phyloP scores from a whole-genome alignment of 2,888 invertebrate species.

The Bugulina stolonifera region DNA sequence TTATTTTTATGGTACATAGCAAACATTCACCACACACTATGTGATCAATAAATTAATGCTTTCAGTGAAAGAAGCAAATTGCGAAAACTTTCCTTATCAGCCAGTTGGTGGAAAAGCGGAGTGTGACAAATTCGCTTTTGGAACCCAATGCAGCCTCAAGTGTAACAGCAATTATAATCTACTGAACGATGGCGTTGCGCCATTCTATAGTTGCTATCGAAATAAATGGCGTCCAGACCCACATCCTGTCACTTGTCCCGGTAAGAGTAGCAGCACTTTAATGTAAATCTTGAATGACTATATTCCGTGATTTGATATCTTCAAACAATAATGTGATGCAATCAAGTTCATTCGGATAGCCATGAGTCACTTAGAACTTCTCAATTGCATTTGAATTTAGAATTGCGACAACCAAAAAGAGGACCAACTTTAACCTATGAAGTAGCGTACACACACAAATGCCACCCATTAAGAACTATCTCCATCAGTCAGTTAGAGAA shows the following conservation, averaged over 20 bases:
- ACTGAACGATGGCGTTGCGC: background rate
- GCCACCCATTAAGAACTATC: background rate
- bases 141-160: background rate
- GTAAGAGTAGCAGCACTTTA: no score
- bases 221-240: background rate
- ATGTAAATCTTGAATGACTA: no score
- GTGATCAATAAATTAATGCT: no score
- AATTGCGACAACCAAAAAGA: background rate
- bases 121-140: conserved; percentile 15
- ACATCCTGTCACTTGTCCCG: background rate
- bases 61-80: background rate
- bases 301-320: no score
- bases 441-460: background rate
- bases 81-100: background rate
- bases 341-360: no score
- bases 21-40: no score
- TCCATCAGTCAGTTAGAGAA: background rate
- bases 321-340: no score
- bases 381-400: no score
- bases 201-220: background rate
- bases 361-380: no score
- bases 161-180: conserved; percentile 9
- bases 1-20: no score
- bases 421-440: background rate
- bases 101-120: background rate